These are phyloP conservation scores for Oncorhynchus nerka DNA, from an alignment of 2,113 vertebrate genomes.

Conservation along the genomic window DNA sequence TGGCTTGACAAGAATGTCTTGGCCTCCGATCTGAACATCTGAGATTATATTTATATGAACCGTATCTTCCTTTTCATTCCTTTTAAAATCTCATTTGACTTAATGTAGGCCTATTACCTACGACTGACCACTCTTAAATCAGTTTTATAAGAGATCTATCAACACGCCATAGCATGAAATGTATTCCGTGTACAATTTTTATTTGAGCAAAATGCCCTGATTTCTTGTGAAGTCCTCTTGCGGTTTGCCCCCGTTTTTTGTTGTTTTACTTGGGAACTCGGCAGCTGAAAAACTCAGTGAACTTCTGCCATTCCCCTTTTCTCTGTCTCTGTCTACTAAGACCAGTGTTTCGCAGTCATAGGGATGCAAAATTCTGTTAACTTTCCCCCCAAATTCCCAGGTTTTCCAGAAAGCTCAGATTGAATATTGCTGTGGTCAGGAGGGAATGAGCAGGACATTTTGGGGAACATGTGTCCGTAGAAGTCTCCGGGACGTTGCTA, in stretches of 20 bases:
- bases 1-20: slow-evolving; percentile 16
- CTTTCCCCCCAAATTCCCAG: no score
- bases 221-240: slow-evolving; percentile 40
- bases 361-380: no score
- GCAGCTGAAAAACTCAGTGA: slow-evolving; percentile 52
- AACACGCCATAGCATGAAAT: slow-evolving; percentile 32
- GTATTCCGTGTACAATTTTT: slow-evolving; percentile 34
- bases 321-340: not conserved
- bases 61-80: slow-evolving; percentile 6
- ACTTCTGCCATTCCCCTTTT: slow-evolving; percentile 13
- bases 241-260: slow-evolving; percentile 46
- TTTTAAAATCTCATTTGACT: slow-evolving; percentile 31
- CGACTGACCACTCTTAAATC: slow-evolving; percentile 29
- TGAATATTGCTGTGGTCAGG: no score
- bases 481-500: no score
- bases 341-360: no score
- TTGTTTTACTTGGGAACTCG: slow-evolving; percentile 49
- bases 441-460: no score
- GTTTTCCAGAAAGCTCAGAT: no score
- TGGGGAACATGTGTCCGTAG: no score
- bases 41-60: slow-evolving; percentile 35
- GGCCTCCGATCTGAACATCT: slow-evolving; percentile 37
- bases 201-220: slow-evolving; percentile 39
- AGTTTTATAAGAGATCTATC: slow-evolving; percentile 3
- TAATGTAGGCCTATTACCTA: slow-evolving; percentile 14